Base-by-base conservation (phyloP, 2,888 invertebrate genomes). In the Chrysodeixis includens region DNA sequence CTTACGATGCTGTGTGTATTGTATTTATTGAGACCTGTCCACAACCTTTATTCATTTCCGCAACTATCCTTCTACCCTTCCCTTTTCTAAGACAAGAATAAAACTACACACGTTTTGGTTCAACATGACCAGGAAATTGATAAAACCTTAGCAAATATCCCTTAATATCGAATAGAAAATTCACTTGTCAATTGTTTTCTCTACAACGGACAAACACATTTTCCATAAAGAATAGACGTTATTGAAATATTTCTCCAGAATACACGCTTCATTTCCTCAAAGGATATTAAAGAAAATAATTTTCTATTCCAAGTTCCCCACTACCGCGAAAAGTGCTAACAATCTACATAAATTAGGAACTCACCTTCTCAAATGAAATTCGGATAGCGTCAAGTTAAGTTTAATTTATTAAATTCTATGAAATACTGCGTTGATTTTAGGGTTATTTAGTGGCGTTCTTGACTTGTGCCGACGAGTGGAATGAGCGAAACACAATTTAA, bases 321-420 rank as follows among this genome's bases (percentile, higher is more conserved):
- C 82, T 79, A 72, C 68, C 71, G 71, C 66, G 67, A 76, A 70
- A 83, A 85, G 87, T 83, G 84, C 87, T 83, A 86, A 91, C 90
- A 92, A 92, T 92, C 87, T 92, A 87, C 91, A 92, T 91, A 91
- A 92, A 92, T 91, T 92, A 91, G 84, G 68, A 90, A 89, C 83
- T 88, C 86, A 82, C 87, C 85, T 88, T 87, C 86, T 85, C 83
- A 88, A 88, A 84, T 84, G 76, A 79, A 85, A 85, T 85, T 87
- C 79, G 83, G 88, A 90, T 88, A 89, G 82, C 84, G 82, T 81
- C 82, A 83, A 83, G 83, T 76, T 78, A 84, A 86, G 83, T 86
- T 84, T 77, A 87, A 86, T 87, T 86, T 90, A 88, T 87, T 86
- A 85, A 86, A 88, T 85, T 87, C 78, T 68, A 66, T 80, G 83